Base-by-base conservation (phyloP, 2,797 vertebrate species). In the Cheirogaleus major region DNA sequence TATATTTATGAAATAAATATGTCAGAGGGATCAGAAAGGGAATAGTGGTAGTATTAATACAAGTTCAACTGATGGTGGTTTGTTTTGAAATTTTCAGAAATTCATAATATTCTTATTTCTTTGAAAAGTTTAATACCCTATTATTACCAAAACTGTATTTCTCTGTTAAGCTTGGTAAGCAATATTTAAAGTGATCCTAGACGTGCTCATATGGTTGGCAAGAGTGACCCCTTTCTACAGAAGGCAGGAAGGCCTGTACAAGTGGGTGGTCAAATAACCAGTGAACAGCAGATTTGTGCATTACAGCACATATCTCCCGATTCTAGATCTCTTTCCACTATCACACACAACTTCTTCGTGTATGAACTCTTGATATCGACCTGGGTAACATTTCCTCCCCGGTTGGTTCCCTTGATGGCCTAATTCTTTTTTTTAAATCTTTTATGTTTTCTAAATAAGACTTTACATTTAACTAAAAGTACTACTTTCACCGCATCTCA, bases 71-170 rank as follows among this genome's bases (percentile, higher is more conserved):
- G 38, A 38, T 38, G 38, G 38, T 38, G 38, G 22, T 48, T 89
- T 59, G 48, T n/a, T 96, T 82, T 38, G 61, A 86, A 88, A 70
- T n/a, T 81, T 69, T 70, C 73, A 57, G 61, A 95, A 45, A 86
- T 57, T 23, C 41, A 38, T 61, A 25, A 52, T 80, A 45, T 52
- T 89, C 41, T 94, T 57, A 89, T 7, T 65, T 88, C 76, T 73
- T 85, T 13, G 9, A 52, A 69, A 79, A 85, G 48, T 43, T 89
- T 67, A 85, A 61, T 61, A 69, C 43, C 65, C 41, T 80, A 52
- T 67, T 89, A 70, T 59, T 7, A 70, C 43, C 73, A 32, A 92
- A 79, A 57, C 17, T 32, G 41, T 59, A 17, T 25, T 73, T 76
- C 50, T 78, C 69, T 79, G 48, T 81, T 89, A 70, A 70, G 32